Percentiles rank a stretch among this genome's conserved stretches.
Evolutionary conservation across 2,888 invertebrate species (phyloP).

Genomic region (Dastarcus helophoroides): DNA sequence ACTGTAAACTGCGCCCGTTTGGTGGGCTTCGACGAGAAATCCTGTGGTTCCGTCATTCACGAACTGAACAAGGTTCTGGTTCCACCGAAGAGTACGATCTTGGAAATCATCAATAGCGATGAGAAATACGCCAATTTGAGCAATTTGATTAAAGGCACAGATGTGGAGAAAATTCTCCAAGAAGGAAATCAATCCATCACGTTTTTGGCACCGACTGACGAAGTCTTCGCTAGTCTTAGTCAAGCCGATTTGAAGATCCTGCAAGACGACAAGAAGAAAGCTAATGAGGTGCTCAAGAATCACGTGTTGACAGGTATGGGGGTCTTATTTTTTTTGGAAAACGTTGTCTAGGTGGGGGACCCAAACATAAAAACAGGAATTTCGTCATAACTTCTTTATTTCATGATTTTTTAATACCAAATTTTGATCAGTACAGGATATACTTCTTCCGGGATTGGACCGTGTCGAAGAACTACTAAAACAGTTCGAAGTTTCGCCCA

Average conservation of each 20-base stretch:
- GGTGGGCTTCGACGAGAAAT: slow-evolving; percentile 47
- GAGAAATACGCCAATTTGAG: slow-evolving; percentile 37
- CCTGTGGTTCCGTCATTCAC: slow-evolving; percentile 57
- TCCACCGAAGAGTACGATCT: slow-evolving; percentile 40
- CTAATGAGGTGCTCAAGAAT: slow-evolving; percentile 38
- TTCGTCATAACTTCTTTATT: no score
- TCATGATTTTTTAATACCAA: no score
- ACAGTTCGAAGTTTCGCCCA: no score
- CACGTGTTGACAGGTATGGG: slow-evolving; percentile 44
- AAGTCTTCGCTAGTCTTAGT: slow-evolving; percentile 41
- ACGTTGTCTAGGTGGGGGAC: no score
- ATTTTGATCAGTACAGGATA: no score
- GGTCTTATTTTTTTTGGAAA: no score
- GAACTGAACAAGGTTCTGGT: slow-evolving; percentile 48
- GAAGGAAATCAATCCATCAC: slow-evolving; percentile 40
- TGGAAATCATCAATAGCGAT: slow-evolving; percentile 39
- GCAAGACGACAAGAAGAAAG: slow-evolving; percentile 38
- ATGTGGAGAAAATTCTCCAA: slow-evolving; percentile 38
- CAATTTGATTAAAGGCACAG: slow-evolving; percentile 37
- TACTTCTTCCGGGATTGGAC: no score
- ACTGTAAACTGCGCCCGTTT: slow-evolving; percentile 59
- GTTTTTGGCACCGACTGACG: slow-evolving; percentile 47
- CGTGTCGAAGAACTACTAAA: no score
- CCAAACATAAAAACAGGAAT: no score
- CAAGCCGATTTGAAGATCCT: slow-evolving; percentile 38